phyloP scores from a whole-genome alignment of 2,888 invertebrate genomes.

The Ophonus ardosiacus region DNA sequence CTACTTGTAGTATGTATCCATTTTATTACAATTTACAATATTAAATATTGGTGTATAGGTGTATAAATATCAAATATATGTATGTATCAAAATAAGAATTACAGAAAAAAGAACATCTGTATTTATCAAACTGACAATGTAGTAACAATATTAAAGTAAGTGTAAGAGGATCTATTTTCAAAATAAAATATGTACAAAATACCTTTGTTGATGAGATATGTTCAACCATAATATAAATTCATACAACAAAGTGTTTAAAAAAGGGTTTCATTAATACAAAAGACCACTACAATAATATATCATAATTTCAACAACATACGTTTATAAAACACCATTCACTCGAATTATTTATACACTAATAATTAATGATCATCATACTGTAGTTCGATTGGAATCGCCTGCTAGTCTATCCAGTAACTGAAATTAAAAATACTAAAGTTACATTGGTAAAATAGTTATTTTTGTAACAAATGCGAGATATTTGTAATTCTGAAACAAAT shows the following conservation, averaged over 20 bases:
- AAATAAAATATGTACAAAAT: constrained; percentile 53
- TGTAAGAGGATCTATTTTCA: constrained; percentile 43
- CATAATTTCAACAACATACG: constrained; percentile 34
- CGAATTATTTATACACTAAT: constrained; percentile 32
- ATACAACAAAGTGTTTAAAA: constrained; percentile 1
- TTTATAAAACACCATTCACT: constrained; percentile 51
- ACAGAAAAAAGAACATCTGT: constrained; percentile 15
- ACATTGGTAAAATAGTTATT: too few species aligned
- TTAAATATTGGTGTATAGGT: background rate
- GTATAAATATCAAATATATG: background rate
- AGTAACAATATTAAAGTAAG: constrained; percentile 4
- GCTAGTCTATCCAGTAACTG: constrained; percentile 88
- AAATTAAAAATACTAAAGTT: constrained; percentile 70
- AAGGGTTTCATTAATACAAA: constrained; percentile 11
- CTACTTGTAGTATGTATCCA: background rate
- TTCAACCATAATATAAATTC: constrained; percentile 31
- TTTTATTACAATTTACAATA: background rate
- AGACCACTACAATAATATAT: constrained; percentile 1
- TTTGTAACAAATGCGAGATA: too few species aligned
- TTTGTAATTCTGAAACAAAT: too few species aligned
- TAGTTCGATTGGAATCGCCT: constrained; percentile 89
- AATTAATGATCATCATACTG: constrained; percentile 81
- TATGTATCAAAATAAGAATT: background rate
- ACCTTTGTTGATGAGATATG: constrained; percentile 31
- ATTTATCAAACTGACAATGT: constrained; percentile 28